Evolutionary conservation across 2,113 vertebrate genomes (phyloP).

Genomic region (Aldabrachelys gigantea): DNA sequence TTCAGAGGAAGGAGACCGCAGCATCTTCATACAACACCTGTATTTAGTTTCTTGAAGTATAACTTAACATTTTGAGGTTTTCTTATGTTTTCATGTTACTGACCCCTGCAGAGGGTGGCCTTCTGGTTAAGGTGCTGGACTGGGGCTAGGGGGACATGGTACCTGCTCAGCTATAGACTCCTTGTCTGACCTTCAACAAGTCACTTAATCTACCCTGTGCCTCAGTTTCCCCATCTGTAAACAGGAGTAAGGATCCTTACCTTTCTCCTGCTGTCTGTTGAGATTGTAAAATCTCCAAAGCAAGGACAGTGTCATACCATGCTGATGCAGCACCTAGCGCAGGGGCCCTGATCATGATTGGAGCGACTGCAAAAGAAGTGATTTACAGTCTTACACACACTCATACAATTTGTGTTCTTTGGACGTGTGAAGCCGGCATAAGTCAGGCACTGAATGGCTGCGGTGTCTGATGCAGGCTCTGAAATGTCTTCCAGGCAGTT

Average conservation of each 20-base stretch:
- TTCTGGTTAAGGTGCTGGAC: not conserved
- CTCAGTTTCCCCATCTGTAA: not conserved
- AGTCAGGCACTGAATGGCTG: not conserved
- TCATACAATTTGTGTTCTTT: not conserved
- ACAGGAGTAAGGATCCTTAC: not conserved
- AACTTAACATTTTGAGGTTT: not conserved
- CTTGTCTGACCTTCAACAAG: too few species aligned
- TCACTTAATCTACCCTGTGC: not conserved
- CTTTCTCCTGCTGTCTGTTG: not conserved
- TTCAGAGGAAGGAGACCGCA: not conserved
- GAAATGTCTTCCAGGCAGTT: not conserved
- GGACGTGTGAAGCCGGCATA: not conserved
- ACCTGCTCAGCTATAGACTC: not conserved
- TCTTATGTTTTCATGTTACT: not conserved
- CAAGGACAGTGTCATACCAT: not conserved
- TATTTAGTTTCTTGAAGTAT: not conserved
- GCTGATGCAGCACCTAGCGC: not conserved
- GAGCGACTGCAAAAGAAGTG: not conserved
- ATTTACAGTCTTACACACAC: not conserved
- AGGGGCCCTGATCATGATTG: not conserved
- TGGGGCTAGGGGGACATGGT: not conserved
- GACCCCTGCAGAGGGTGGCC: not conserved
- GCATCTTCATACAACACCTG: not conserved
- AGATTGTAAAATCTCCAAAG: not conserved
- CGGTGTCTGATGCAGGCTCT: not conserved